These are phyloP conservation scores for Salpingus planirostris DNA, from an alignment of 2,888 invertebrate genomes.

Conservation along the genomic window DNA sequence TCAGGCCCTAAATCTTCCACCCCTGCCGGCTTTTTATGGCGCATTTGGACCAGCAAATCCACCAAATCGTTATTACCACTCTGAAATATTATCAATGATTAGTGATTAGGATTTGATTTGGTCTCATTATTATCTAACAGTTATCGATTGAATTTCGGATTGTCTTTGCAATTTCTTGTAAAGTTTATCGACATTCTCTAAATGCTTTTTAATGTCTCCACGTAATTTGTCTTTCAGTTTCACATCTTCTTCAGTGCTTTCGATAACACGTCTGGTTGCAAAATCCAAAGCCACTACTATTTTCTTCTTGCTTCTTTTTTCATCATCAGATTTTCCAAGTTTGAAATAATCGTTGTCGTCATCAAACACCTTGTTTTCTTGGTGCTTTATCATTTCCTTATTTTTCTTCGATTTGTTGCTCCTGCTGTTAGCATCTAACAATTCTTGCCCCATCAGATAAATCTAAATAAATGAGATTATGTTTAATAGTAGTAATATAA, in stretches of 20 bases:
- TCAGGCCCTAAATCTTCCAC: conserved; percentile 26
- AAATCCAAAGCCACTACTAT: conserved; percentile 38
- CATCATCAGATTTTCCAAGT: conserved; percentile 47
- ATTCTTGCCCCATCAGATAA: background rate
- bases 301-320: conserved; percentile 33
- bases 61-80: conserved; percentile 28
- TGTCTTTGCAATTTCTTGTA: conserved; percentile 27
- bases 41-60: conserved; percentile 30
- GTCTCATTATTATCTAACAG: conserved; percentile 2
- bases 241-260: conserved; percentile 29
- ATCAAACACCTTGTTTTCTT: conserved; percentile 71
- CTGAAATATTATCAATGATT: conserved; percentile 15
- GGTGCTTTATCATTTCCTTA: conserved; percentile 22
- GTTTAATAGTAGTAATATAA: conserved; percentile 1
- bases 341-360: conserved; percentile 93
- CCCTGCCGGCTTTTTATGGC: conserved; percentile 28
- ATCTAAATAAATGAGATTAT: conserved; percentile 5
- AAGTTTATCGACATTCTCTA: conserved; percentile 28
- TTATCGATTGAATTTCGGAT: conserved; percentile 13
- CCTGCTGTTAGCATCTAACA: too few relatives aligned
- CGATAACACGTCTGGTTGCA: conserved; percentile 33
- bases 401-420: too few relatives aligned
- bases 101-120: background rate
- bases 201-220: conserved; percentile 29
- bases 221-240: conserved; percentile 27